phyloP scores from a whole-genome alignment of 2,113 vertebrate species.

The Atrichornis clamosus region DNA sequence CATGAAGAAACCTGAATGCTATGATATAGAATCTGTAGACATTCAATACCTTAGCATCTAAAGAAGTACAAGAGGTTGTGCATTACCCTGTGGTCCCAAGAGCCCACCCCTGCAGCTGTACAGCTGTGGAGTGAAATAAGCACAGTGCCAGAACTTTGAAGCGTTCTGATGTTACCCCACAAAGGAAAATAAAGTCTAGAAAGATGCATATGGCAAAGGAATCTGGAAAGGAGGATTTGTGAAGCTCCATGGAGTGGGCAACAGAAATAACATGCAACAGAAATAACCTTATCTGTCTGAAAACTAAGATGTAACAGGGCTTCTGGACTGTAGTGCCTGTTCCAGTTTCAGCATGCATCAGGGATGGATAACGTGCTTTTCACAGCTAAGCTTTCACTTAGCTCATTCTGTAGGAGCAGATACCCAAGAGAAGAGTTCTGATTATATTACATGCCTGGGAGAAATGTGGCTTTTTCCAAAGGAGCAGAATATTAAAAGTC shows the following conservation, averaged over 20 bases:
- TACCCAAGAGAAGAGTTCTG: background rate
- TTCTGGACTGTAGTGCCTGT: background rate
- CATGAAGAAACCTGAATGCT: background rate
- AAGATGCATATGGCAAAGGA: background rate
- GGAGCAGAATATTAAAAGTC: background rate
- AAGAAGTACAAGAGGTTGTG: background rate
- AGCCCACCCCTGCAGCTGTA: background rate
- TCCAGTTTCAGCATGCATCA: background rate
- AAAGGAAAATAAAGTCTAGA: background rate
- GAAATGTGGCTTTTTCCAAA: background rate
- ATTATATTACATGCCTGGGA: background rate
- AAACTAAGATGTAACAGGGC: fast-evolving
- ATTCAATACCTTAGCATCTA: background rate
- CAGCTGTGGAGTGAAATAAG: background rate
- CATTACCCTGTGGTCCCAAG: background rate
- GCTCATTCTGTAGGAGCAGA: background rate
- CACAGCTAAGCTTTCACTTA: background rate
- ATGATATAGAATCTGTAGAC: background rate
- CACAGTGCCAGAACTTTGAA: background rate
- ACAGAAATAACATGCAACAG: background rate
- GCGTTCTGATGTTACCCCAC: background rate
- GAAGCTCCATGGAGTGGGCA: background rate
- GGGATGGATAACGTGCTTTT: background rate
- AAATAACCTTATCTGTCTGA: background rate
- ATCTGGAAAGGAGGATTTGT: background rate